Evolutionary conservation across 2,797 vertebrate species (phyloP).

Genomic region (Alcedo quadribrachys): DNA sequence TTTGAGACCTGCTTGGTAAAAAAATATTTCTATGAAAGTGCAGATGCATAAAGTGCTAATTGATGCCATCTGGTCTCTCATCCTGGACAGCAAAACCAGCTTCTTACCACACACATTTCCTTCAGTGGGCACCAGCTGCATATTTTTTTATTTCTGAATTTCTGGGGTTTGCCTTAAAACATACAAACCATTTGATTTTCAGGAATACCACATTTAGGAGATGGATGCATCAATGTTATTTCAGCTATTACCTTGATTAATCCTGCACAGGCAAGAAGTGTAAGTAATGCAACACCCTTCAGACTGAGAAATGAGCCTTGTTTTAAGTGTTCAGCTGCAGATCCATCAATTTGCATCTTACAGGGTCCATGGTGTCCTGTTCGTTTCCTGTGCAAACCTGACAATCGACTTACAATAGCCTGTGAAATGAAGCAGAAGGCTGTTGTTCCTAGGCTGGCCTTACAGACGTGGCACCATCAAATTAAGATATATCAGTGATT

Average conservation of each 20-base stretch:
- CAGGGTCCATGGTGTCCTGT: neutral
- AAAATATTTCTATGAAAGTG: slow-evolving; percentile 15
- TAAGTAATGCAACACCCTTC: neutral
- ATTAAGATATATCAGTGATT: neutral
- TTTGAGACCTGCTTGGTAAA: slow-evolving; percentile 14
- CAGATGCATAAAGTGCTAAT: slow-evolving; percentile 16
- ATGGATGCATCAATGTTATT: neutral
- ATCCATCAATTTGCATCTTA: neutral
- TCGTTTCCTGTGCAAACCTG: neutral
- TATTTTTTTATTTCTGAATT: neutral
- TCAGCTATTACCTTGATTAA: neutral
- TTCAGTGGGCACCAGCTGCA: neutral
- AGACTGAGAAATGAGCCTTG: neutral
- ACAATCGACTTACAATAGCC: neutral
- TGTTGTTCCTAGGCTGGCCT: neutral
- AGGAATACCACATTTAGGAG: neutral
- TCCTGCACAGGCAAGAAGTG: neutral
- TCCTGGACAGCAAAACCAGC: neutral
- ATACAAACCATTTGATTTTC: neutral
- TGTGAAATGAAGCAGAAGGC: neutral
- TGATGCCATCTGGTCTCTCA: slow-evolving; percentile 38
- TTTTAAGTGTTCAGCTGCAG: neutral
- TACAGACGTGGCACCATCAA: neutral
- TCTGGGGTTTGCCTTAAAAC: slow-evolving; percentile 6
- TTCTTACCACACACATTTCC: slow-evolving; percentile 12